Evolutionary conservation across 2,797 vertebrate species (phyloP).

Genomic region (Paratrypauchen microcephalus): DNA sequence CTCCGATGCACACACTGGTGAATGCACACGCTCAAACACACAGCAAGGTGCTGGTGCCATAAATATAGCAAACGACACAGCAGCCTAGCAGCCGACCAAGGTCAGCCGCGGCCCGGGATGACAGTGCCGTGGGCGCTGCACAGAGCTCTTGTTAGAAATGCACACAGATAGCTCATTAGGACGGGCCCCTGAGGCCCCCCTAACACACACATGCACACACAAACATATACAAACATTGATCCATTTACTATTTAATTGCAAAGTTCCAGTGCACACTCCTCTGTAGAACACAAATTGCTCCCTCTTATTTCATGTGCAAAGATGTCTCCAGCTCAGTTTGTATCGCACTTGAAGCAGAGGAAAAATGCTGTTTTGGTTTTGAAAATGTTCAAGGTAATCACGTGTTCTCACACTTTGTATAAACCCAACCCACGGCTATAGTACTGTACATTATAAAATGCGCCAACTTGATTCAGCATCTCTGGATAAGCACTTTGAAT

Average conservation of each 20-base stretch:
- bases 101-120: constrained; percentile 81
- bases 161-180: constrained; percentile 85
- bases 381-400: constrained; percentile 41
- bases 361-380: constrained; percentile 35
- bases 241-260: constrained; percentile 74
- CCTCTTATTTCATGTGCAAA: constrained; percentile 32
- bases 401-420: constrained; percentile 36
- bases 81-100: constrained; percentile 80
- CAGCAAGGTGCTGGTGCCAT: constrained; percentile 74
- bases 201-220: constrained; percentile 64
- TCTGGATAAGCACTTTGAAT: constrained; percentile 33
- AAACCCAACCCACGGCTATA: constrained; percentile 7
- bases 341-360: constrained; percentile 18
- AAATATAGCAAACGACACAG: constrained; percentile 84
- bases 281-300: constrained; percentile 34
- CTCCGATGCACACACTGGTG: constrained; percentile 59
- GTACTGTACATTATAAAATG: constrained; percentile 24
- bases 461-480: constrained; percentile 23
- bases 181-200: constrained; percentile 76
- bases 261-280: constrained; percentile 47
- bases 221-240: constrained; percentile 75
- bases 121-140: constrained; percentile 81
- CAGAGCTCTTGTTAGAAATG: constrained; percentile 78
- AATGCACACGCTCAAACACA: constrained; percentile 44
- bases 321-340: constrained; percentile 22